These are phyloP conservation scores for chimpanzee (Pan troglodytes) DNA, from an alignment of 2,113 vertebrate species.

Conservation along the genomic window DNA sequence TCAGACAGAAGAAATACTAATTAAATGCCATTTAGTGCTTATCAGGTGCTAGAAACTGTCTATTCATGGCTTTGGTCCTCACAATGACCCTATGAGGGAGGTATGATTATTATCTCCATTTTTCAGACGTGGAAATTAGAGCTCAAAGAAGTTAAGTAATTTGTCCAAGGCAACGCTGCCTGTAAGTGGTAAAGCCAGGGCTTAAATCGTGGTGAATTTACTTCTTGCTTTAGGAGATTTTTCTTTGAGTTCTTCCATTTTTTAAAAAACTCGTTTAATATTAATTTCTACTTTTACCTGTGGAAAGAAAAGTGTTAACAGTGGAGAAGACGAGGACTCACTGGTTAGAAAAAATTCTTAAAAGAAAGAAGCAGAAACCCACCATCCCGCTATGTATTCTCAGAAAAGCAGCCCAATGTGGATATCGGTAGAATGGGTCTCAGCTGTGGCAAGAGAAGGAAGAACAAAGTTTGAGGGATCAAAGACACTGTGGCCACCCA, in stretches of 20 bases:
- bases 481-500: neutral
- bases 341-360: neutral
- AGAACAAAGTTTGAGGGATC: neutral
- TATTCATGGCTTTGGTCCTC: neutral
- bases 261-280: neutral
- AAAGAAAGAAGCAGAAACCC: neutral
- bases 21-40: neutral
- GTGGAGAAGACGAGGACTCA: neutral
- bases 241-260: neutral
- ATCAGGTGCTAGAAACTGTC: neutral
- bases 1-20: neutral
- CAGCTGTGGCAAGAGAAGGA: neutral
- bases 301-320: neutral
- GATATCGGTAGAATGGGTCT: neutral
- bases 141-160: constrained; percentile 1
- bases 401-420: neutral
- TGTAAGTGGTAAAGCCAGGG: neutral
- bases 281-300: neutral
- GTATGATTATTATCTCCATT: neutral
- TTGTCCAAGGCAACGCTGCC: neutral
- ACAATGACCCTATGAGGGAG: neutral
- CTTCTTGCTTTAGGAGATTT: constrained; percentile 3
- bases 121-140: neutral
- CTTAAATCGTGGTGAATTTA: neutral
- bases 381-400: accelerated